These are phyloP conservation scores for Nomada fucata DNA, from an alignment of 2,888 invertebrate species.

Conservation along the genomic window DNA sequence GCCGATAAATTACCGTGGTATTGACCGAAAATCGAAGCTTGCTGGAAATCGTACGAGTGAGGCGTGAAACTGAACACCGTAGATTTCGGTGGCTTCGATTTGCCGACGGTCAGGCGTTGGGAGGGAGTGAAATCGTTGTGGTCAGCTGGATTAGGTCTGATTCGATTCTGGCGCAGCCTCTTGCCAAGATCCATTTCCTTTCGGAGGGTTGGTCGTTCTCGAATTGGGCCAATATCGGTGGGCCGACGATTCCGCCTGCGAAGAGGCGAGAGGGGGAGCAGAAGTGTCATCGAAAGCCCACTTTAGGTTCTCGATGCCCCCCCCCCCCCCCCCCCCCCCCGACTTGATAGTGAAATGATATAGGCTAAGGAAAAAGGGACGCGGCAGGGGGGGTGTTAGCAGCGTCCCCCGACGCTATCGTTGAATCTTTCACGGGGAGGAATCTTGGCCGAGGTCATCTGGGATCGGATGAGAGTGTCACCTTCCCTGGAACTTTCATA, in stretches of 20 bases:
- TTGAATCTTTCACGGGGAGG: slow-evolving; percentile 19
- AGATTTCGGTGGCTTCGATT: slow-evolving; percentile 51
- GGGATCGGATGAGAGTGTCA: slow-evolving; percentile 8
- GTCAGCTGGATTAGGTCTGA: slow-evolving; percentile 73
- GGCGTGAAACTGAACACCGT: slow-evolving; percentile 57
- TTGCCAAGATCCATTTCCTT: slow-evolving; percentile 74
- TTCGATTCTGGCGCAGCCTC: slow-evolving; percentile 70
- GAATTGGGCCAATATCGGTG: slow-evolving; percentile 72
- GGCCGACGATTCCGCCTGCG: slow-evolving; percentile 34
- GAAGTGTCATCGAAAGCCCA: slow-evolving; percentile 66
- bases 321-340: not conserved
- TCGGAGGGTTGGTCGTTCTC: slow-evolving; percentile 61
- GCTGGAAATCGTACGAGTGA: slow-evolving; percentile 56
- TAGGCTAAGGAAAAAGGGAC: slow-evolving; percentile 21
- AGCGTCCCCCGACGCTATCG: slow-evolving; percentile 6
- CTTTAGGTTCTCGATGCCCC: slow-evolving; percentile 58
- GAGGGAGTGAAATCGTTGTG: slow-evolving; percentile 68
- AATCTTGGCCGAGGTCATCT: slow-evolving; percentile 32
- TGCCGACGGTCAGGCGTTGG: slow-evolving; percentile 29
- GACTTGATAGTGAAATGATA: slow-evolving; percentile 68
- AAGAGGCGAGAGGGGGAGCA: slow-evolving; percentile 35
- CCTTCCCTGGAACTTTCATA: slow-evolving; percentile 11
- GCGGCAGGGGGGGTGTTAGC: slow-evolving; percentile 6
- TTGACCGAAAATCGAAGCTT: slow-evolving; percentile 57
- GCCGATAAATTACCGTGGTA: slow-evolving; percentile 55